These are phyloP conservation scores for Stenotaenia linearis DNA, from an alignment of 2,888 invertebrate genomes.

Conservation along the genomic window DNA sequence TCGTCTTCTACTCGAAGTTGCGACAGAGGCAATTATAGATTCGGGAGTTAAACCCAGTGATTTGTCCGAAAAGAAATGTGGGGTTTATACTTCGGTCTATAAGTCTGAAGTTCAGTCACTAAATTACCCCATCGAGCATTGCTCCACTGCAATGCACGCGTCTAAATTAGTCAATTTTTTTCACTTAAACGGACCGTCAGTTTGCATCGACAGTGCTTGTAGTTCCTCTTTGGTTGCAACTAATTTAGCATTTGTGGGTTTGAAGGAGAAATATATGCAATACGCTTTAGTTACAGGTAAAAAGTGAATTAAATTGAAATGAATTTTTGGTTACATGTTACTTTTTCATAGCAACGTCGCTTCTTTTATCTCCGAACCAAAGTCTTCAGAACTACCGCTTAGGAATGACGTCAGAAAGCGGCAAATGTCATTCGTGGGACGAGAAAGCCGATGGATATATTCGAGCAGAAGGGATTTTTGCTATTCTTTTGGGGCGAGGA, in stretches of 20 bases:
- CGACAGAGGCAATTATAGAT: neutral
- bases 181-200: neutral
- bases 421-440: conserved; percentile 8
- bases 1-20: neutral
- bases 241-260: neutral
- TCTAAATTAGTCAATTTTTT: neutral
- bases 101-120: neutral
- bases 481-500: neutral
- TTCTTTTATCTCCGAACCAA: neutral
- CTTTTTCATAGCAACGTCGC: neutral
- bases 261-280: neutral
- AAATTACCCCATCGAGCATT: neutral
- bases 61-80: neutral
- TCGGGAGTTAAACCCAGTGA: neutral
- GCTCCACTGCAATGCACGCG: neutral
- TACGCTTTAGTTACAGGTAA: conserved; percentile 3
- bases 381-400: neutral
- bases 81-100: neutral
- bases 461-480: conserved; percentile 13
- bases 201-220: neutral
- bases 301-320: neutral
- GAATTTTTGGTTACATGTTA: neutral
- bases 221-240: neutral
- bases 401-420: neutral
- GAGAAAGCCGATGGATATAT: conserved; percentile 7